These are phyloP conservation scores for Tragelaphus eurycerus DNA, from an alignment of 2,797 vertebrate genomes.

Conservation along the genomic window DNA sequence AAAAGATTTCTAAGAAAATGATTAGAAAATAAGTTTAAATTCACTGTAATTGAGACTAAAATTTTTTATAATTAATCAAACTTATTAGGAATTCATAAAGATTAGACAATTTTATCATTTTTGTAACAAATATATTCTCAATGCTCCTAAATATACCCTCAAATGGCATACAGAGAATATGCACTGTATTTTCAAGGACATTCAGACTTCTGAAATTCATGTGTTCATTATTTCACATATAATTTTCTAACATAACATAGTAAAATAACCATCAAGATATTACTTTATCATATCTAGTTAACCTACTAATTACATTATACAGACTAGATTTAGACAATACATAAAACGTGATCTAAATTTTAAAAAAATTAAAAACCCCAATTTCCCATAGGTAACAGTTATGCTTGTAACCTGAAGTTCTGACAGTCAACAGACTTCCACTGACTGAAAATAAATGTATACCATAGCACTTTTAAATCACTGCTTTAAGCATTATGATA, in stretches of 20 bases:
- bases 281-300: constrained; percentile 66
- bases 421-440: background rate
- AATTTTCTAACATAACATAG: constrained; percentile 68
- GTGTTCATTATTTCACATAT: constrained; percentile 68
- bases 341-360: background rate
- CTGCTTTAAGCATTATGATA: background rate
- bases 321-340: background rate
- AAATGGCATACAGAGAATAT: constrained; percentile 23
- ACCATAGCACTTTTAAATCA: background rate
- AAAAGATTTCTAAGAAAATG: constrained; percentile 57
- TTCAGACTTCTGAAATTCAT: background rate
- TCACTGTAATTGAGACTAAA: constrained; percentile 36
- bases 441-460: background rate
- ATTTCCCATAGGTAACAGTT: background rate
- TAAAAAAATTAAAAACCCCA: background rate
- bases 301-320: background rate
- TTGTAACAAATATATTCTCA: constrained; percentile 67
- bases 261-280: constrained; percentile 59
- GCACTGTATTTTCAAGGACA: background rate
- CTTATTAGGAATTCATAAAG: background rate
- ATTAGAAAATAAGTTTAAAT: constrained; percentile 56
- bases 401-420: background rate
- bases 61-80: background rate
- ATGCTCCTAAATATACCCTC: background rate
- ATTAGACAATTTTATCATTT: constrained; percentile 49